These are phyloP conservation scores for Chitala chitala DNA, from an alignment of 2,113 vertebrate genomes.

Conservation along the genomic window DNA sequence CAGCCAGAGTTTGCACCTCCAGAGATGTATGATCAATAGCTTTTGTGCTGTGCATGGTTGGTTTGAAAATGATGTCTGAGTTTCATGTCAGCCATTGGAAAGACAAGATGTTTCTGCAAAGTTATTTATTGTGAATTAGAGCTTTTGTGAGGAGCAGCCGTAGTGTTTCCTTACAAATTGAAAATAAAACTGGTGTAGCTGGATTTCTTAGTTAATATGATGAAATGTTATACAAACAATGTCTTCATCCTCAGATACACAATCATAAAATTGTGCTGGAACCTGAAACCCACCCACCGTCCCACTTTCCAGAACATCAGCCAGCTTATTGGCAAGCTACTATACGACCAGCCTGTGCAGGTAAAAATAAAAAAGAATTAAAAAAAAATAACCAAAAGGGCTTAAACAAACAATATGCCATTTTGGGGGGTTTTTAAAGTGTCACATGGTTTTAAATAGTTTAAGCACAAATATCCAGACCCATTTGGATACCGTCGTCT, in stretches of 20 bases:
- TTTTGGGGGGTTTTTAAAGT: neutral
- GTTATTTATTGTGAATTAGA: too few relatives aligned
- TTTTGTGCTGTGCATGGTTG: neutral
- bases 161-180: too few relatives aligned
- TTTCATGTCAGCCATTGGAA: neutral
- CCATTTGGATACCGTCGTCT: too few relatives aligned
- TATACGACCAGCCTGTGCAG: constrained; percentile 46
- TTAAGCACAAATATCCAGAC: too few relatives aligned
- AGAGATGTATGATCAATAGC: constrained; percentile 69
- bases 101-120: neutral
- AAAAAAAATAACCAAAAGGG: too few relatives aligned
- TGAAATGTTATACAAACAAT: too few relatives aligned
- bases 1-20: constrained; percentile 75
- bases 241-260: constrained; percentile 69
- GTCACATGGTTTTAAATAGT: neutral
- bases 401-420: neutral
- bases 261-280: constrained; percentile 89
- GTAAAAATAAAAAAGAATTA: constrained; percentile 58
- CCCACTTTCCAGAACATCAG: constrained; percentile 79
- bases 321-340: constrained; percentile 69
- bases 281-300: constrained; percentile 74
- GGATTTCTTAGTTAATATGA: too few relatives aligned
- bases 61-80: neutral
- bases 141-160: too few relatives aligned
- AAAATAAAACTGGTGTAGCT: too few relatives aligned